Evolutionary conservation across 2,888 invertebrate genomes (phyloP), one percentile per base, ranked within the genome.

Genomic region (Chymomyza amoena): DNA sequence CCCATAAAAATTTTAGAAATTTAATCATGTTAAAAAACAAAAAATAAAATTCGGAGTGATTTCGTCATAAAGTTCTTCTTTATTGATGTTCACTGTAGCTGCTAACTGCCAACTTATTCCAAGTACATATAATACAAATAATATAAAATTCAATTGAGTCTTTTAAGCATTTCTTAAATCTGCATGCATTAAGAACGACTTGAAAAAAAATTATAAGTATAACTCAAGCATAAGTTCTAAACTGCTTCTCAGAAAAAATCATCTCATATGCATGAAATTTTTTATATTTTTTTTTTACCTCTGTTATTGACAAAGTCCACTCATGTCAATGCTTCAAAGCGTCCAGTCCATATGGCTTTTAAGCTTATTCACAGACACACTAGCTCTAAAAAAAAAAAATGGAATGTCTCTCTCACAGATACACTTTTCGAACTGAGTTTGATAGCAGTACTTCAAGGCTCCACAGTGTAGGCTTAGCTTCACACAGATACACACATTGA

Each of bases 351-450:
- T 13, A 45, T 45, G 39, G 39, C 39, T 57, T 70, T 60, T 66
- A 61, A 25, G 68, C 70, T 72, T 68, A 63, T 75, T 61, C 51
- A 16, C 63, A 65, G 16, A 57, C 45, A 65, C 67, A 67, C 62
- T 56, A 39, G 20, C 62, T 28, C 39, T 39, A 54, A 61, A 39
- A 59, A 57, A 59, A n/a, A 57, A 16, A 54, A 54, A 20, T n/a
- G n/a, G n/a, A n/a, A n/a, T 54, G 2, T 54, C 20, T 6, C 18
- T n/a, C 20, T n/a, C 20, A 45, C 13, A 13, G 13, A 45, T 4
- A 45, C 39, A 45, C 13, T 13, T 45, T 45, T 45, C 13, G 39
- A 45, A 13, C 39, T 45, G 39, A 45, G 39, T 45, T 6, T 16
- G 54, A 16, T 20, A 54, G 54, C 20, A 5, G 54, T 15, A 54